Percentiles rank a stretch among this genome's conserved stretches.
These are phyloP conservation scores for Miichthys miiuy DNA, from an alignment of 2,797 vertebrate species.

Conservation along the genomic window DNA sequence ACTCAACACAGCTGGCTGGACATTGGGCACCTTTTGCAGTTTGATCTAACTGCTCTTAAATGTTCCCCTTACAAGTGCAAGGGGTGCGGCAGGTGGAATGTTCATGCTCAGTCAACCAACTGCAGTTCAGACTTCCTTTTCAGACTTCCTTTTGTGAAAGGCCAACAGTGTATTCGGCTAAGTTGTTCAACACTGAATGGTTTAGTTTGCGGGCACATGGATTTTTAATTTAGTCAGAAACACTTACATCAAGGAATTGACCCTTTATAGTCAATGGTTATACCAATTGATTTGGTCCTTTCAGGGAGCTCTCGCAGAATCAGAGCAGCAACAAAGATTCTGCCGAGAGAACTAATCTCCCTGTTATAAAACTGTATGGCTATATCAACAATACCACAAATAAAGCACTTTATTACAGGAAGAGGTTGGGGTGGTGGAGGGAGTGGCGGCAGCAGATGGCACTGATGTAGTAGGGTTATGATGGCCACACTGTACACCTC, in stretches of 20 bases:
- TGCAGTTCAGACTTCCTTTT: background rate
- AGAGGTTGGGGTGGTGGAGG: background rate
- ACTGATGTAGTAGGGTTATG: background rate
- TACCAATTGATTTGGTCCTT: background rate
- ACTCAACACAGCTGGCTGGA: constrained; percentile 16
- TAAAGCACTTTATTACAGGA: background rate
- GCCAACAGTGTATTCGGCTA: background rate
- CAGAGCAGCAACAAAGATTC: background rate
- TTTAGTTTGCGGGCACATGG: background rate
- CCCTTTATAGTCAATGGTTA: background rate
- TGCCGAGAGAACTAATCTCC: background rate
- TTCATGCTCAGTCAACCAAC: background rate
- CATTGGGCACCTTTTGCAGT: background rate
- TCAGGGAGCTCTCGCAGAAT: background rate
- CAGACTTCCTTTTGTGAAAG: background rate
- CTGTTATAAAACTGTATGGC: background rate
- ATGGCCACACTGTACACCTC: background rate
- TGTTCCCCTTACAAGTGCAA: constrained; percentile 6
- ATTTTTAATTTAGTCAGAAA: constrained; percentile 3
- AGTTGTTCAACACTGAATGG: background rate
- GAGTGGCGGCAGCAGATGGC: too few species aligned
- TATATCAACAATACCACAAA: background rate
- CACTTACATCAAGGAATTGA: background rate
- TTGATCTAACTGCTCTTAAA: constrained; percentile 20
- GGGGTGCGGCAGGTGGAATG: background rate